These are phyloP conservation scores for Austrofundulus limnaeus DNA, from an alignment of 2,113 vertebrate genomes.

Conservation along the genomic window DNA sequence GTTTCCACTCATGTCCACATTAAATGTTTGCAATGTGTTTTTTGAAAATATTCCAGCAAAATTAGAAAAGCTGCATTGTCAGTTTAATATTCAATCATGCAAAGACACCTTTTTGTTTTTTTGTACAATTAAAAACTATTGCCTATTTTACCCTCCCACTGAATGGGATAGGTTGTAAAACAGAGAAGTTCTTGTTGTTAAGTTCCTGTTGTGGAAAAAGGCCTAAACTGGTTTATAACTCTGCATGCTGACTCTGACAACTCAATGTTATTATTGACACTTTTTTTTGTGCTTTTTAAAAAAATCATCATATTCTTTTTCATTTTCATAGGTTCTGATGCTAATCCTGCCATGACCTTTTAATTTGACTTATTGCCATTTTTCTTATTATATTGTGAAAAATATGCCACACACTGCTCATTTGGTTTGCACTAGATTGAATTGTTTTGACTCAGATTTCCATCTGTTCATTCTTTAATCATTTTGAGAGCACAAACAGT, in stretches of 20 bases:
- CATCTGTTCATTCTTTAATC: slow-evolving; percentile 14
- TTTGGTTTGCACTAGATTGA: slow-evolving; percentile 25
- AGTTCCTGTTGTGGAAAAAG: slow-evolving; percentile 44
- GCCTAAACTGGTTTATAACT: slow-evolving; percentile 5
- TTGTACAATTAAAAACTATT: not conserved
- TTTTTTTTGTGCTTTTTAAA: slow-evolving; percentile 20
- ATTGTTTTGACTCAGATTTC: not conserved
- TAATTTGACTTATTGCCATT: slow-evolving; percentile 20
- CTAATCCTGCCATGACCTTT: slow-evolving; percentile 21
- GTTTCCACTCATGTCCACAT: no score
- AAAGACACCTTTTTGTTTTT: not conserved
- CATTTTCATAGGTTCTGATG: slow-evolving; percentile 20
- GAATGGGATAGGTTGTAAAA: not conserved
- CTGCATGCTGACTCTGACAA: slow-evolving; percentile 33
- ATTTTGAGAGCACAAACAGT: slow-evolving; percentile 18
- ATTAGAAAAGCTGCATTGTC: not conserved
- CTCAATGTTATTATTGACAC: not conserved
- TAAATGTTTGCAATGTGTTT: no score
- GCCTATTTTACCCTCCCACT: not conserved
- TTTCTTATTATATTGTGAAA: slow-evolving; percentile 16
- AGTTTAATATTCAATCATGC: not conserved
- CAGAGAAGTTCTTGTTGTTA: slow-evolving; percentile 15
- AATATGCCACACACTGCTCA: slow-evolving; percentile 57
- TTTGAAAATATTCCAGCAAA: not conserved
- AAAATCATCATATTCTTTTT: slow-evolving; percentile 33